Percentiles rank a stretch among this genome's conserved stretches.
phyloP scores from a whole-genome alignment of 2,113 vertebrate species.

The Saimiri boliviensis region DNA sequence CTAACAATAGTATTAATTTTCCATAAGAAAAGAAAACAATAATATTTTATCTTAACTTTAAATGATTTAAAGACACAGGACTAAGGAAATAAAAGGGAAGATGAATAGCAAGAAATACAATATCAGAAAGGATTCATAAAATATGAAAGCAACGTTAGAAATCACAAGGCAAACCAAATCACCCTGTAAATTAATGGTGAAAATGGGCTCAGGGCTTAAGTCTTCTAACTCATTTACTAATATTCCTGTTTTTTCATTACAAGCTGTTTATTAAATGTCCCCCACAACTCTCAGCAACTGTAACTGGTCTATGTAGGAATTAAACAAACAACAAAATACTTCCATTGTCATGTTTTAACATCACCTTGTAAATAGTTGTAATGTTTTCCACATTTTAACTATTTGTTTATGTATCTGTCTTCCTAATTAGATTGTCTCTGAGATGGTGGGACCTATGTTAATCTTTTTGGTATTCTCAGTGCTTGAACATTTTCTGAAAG shows the following conservation, averaged over 20 bases:
- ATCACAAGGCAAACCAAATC: neutral
- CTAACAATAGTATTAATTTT: neutral
- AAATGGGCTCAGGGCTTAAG: neutral
- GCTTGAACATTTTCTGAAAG: neutral
- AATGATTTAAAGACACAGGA: neutral
- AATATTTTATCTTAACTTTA: neutral
- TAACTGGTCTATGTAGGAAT: neutral
- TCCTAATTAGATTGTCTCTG: constrained; percentile 17
- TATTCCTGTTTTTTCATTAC: neutral
- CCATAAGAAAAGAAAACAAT: neutral
- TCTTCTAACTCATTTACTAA: neutral
- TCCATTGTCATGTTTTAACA: neutral
- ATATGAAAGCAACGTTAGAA: neutral
- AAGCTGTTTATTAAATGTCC: neutral
- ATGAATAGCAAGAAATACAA: neutral
- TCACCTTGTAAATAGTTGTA: constrained; percentile 7
- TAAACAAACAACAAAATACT: neutral
- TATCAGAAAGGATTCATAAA: neutral
- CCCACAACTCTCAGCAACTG: neutral
- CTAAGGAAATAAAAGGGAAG: neutral
- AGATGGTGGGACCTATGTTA: neutral
- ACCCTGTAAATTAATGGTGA: neutral
- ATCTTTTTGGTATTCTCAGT: neutral
- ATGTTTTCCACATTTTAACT: neutral
- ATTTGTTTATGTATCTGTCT: neutral